Evolutionary conservation across 2,888 invertebrate species (phyloP).

Genomic region (Agriopis leucophaearia): DNA sequence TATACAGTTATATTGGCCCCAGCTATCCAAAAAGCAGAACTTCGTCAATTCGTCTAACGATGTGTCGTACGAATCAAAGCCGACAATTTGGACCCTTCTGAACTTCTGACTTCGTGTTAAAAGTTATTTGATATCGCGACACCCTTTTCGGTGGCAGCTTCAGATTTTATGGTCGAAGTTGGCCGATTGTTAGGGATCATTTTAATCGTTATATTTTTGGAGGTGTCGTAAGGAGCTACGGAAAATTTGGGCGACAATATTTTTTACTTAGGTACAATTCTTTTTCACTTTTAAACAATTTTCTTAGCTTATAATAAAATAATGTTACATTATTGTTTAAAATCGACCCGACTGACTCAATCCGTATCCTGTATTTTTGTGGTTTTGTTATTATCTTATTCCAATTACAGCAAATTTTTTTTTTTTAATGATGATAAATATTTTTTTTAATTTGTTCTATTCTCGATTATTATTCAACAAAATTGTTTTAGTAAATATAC

Average conservation of each 20-base stretch:
- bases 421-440: too few species aligned
- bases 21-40: constrained; percentile 35
- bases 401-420: too few species aligned
- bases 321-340: too few species aligned
- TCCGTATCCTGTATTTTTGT: too few species aligned
- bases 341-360: too few species aligned
- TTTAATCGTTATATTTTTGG: constrained; percentile 26
- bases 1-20: constrained; percentile 8
- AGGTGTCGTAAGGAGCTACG: neutral
- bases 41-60: constrained; percentile 45
- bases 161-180: constrained; percentile 35
- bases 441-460: too few species aligned
- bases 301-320: neutral
- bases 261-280: neutral
- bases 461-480: too few species aligned
- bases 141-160: constrained; percentile 38
- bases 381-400: too few species aligned
- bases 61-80: constrained; percentile 40
- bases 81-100: constrained; percentile 38
- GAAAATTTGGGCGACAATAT: neutral
- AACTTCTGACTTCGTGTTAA: constrained; percentile 39
- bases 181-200: constrained; percentile 26
- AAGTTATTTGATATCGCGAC: constrained; percentile 42
- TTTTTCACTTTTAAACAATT: neutral
- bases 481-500: too few species aligned